phyloP scores from a whole-genome alignment of 2,888 invertebrate species.

The Pardosa pseudoannulata region DNA sequence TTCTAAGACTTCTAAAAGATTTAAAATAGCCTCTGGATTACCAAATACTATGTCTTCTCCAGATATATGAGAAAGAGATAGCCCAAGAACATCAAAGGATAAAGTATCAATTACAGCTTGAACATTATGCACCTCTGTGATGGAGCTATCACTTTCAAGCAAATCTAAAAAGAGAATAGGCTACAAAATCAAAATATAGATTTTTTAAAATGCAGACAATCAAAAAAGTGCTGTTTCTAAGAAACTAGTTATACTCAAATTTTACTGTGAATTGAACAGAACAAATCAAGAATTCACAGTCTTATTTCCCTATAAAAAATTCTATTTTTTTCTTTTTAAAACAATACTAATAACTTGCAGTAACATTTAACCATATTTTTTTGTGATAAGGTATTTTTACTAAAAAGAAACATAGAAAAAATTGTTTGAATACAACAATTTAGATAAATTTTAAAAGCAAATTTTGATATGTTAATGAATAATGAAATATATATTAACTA shows the following conservation, averaged over 20 bases:
- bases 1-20: slow-evolving; percentile 62
- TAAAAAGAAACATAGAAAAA: no score
- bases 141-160: neutral
- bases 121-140: slow-evolving; percentile 65
- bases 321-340: neutral
- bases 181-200: neutral
- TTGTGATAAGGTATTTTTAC: no score
- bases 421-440: no score
- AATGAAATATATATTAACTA: no score
- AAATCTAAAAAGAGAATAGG: slow-evolving; percentile 29
- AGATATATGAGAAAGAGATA: slow-evolving; percentile 67
- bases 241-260: neutral
- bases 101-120: slow-evolving; percentile 70
- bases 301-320: neutral
- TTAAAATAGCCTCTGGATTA: slow-evolving; percentile 35
- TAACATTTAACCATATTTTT: no score
- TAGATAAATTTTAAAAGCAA: no score
- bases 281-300: neutral
- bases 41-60: slow-evolving; percentile 64
- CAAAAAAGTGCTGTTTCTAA: neutral
- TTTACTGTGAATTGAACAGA: neutral
- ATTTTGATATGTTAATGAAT: no score
- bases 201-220: neutral
- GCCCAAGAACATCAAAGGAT: slow-evolving; percentile 63
- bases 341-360: neutral